Percentiles rank a stretch among this genome's conserved stretches.
phyloP scores from a whole-genome alignment of 1,140 invertebrate genomes.

The Sarcophaga peregrina region DNA sequence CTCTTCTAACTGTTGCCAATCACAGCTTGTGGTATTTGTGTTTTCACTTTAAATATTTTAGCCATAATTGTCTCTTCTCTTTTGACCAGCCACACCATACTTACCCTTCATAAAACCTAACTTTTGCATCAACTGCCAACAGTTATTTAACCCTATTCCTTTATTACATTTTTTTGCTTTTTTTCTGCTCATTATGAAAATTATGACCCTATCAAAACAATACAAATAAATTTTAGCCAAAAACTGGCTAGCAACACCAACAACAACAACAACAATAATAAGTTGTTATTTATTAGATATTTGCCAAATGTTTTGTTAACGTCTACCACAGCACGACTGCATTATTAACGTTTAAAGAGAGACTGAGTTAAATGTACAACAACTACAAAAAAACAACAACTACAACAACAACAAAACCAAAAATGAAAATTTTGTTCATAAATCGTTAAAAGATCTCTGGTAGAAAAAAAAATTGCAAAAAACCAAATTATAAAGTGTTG shows the following conservation, averaged over 20 bases:
- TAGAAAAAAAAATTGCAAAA: no score
- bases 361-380: no score
- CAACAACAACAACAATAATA: conserved; percentile 21
- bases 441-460: no score
- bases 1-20: no score
- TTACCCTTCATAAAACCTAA: no score
- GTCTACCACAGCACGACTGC: conserved; percentile 4
- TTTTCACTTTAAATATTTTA: no score
- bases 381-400: no score
- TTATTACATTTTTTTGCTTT: no score
- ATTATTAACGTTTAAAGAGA: background rate
- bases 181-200: conserved; percentile 23
- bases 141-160: background rate
- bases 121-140: background rate
- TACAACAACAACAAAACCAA: background rate
- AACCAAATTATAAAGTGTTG: conserved; percentile 31
- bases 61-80: no score
- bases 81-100: no score
- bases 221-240: conserved; percentile 30
- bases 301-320: conserved; percentile 29
- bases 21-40: no score
- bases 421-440: background rate
- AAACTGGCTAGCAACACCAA: conserved; percentile 8
- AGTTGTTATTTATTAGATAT: conserved; percentile 30
- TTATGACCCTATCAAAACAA: conserved; percentile 15